Conservation (phyloP, 2,113 vertebrate species). For the Hemichromis elongatus region DNA sequence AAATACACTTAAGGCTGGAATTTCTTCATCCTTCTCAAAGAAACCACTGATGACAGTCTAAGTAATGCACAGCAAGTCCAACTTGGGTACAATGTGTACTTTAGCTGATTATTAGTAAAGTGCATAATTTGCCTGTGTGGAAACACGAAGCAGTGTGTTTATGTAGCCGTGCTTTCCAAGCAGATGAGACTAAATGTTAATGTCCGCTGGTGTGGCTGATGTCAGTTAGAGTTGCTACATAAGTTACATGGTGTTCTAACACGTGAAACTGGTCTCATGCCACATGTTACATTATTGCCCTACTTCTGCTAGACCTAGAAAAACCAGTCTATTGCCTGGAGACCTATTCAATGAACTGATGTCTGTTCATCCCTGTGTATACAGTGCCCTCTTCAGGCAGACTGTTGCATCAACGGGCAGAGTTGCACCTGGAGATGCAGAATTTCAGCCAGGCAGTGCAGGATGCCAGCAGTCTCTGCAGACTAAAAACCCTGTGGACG, state of each 20-base stretch:
- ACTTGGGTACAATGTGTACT: neutral
- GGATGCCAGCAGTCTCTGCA: slow-evolving; percentile 75
- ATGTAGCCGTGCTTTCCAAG: neutral
- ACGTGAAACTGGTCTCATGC: neutral
- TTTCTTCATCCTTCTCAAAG: neutral
- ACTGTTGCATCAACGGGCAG: slow-evolving; percentile 77
- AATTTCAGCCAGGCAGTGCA: slow-evolving; percentile 81
- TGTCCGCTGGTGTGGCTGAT: neutral
- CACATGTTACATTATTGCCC: slow-evolving; percentile 27
- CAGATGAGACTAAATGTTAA: neutral
- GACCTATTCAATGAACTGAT: neutral
- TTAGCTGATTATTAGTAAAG: neutral
- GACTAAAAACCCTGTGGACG: slow-evolving; percentile 75
- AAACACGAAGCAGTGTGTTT: neutral
- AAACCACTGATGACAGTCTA: neutral
- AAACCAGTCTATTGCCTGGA: neutral
- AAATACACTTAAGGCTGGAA: neutral
- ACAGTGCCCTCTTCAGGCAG: slow-evolving; percentile 79
- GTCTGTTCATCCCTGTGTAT: neutral
- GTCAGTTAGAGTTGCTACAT: neutral
- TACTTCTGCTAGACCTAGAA: slow-evolving; percentile 44
- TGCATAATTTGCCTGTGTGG: neutral
- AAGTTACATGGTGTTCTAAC: neutral
- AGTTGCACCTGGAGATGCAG: slow-evolving; percentile 78
- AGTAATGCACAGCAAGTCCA: rapidly evolving